Base-by-base conservation (phyloP, 2,888 invertebrate genomes). In the Nomada ferruginata region DNA sequence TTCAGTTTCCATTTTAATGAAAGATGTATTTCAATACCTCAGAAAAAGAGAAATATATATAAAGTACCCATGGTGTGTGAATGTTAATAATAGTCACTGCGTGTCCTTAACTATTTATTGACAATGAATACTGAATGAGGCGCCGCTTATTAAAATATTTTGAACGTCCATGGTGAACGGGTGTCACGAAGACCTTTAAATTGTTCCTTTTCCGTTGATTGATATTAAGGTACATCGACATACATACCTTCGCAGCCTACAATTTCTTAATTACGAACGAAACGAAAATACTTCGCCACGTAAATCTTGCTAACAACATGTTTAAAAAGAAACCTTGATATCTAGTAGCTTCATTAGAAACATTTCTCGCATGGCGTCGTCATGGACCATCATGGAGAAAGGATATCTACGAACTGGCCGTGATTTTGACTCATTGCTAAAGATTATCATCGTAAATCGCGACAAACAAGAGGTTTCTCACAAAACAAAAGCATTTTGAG, bases 221-320 rank as follows among this genome's bases (percentile, higher is more conserved):
- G 47, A 53, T 36, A 57, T 47, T n/a, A 69, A 76, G 53, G 66
- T 50, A 66, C 65, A 55, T 55, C 9, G 18, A 44, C 44, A 57
- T 50, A 47, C 11, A 26, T 71, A 29, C 60, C 60, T 70, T 66
- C 36, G 26, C 57, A 50, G 53, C 36, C 55, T 79, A 79, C 29
- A 5, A 59, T 66, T 68, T 64, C 63, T 73, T 68, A 64, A 75
- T 65, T 61, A 74, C 26, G 29, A 64, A 44, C 50, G 70, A 70
- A 75, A 69, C 23, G 53, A 73, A 79, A 69, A 44, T n/a, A 79
- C 20, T 36, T 60, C 47, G 47, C 50, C 42, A 69, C 64, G 59
- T 76, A 52, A 76, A 70, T 69, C 36, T 53, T 23, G 63, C 80
- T 80, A 79, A 79, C 23, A 79, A 79, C 61, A 15, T 63, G 50